Evolutionary conservation across 1,140 invertebrate species (phyloP), one percentile per base, ranked within the genome.

Genomic region (Rhopalosiphum maidis): DNA sequence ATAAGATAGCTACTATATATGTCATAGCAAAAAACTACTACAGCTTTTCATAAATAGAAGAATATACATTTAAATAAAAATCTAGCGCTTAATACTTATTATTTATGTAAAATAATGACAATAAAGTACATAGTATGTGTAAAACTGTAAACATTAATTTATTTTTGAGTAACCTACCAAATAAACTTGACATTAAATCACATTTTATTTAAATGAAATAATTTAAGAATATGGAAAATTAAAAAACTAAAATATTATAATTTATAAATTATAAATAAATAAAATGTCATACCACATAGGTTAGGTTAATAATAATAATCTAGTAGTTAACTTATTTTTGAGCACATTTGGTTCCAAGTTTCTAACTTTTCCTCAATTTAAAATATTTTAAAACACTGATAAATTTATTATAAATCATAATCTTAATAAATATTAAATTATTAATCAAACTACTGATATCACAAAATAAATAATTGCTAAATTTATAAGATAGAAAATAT

Each of bases 401-500:
- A 23, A 83, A 48, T 87, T 48, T 9, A 46, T 46, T 46, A 46
- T 46, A 46, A 46, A 87, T 48, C 30, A 87, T 87, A 87, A 87
- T 46, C 11, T 30, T 15, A 87, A n/a, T 21, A 48, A 48, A 87
- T 48, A 87, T 46, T 46, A 21, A 86, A 86, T 86, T 86, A 87
- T 87, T 2, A 87, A 87, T 48, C 30, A 87, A 87, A 46, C 6
- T 18, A 86, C 83, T 48, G 41, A 25, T 86, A 5, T 30, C 21
- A 15, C 41, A 8, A 87, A 30, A 87, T 5, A n/a, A 87, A 87
- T 46, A 46, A 88, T 48, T 88, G n/a, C n/a, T 88, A 46, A 88
- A 35, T 88, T 30, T 48, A 88, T 88, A 88, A 48, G 46, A 88
- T 51, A 51, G 30, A 41, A 85, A 77, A n/a, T 77, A 77, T 77